These are phyloP conservation scores for Leptopterna dolabrata DNA, from an alignment of 2,888 invertebrate species.

Conservation along the genomic window DNA sequence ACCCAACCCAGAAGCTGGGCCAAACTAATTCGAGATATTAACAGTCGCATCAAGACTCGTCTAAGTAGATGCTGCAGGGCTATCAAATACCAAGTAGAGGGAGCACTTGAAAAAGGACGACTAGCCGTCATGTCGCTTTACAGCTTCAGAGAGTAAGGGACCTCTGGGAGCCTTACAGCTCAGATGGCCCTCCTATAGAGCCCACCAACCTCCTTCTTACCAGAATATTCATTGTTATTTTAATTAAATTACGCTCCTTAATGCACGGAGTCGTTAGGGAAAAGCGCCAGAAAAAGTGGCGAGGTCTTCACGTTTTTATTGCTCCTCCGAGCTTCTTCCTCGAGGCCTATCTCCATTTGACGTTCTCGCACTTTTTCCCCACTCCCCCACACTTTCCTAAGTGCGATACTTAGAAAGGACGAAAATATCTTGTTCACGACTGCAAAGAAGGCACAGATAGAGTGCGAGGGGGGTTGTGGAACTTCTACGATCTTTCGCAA, in stretches of 20 bases:
- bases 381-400: not conserved
- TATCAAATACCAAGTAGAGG: not conserved
- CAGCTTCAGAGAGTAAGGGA: not conserved
- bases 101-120: not conserved
- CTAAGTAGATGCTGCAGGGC: no score
- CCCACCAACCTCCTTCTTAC: not conserved
- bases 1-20: no score
- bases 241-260: slow-evolving; percentile 54
- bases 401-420: not conserved
- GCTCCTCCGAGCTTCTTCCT: slow-evolving; percentile 10
- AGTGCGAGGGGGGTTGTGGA: not conserved
- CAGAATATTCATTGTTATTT: slow-evolving; percentile 54
- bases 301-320: slow-evolving; percentile 9
- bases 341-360: not conserved
- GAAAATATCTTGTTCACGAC: slow-evolving; percentile 33
- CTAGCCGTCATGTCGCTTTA: not conserved
- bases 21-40: no score
- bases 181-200: not conserved
- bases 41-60: no score
- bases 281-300: not conserved
- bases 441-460: not conserved
- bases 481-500: not conserved
- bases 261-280: slow-evolving; percentile 48
- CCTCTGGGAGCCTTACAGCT: not conserved
- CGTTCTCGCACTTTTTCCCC: not conserved